Conservation (phyloP, 2,888 invertebrate species). For the Apoda limacodes region DNA sequence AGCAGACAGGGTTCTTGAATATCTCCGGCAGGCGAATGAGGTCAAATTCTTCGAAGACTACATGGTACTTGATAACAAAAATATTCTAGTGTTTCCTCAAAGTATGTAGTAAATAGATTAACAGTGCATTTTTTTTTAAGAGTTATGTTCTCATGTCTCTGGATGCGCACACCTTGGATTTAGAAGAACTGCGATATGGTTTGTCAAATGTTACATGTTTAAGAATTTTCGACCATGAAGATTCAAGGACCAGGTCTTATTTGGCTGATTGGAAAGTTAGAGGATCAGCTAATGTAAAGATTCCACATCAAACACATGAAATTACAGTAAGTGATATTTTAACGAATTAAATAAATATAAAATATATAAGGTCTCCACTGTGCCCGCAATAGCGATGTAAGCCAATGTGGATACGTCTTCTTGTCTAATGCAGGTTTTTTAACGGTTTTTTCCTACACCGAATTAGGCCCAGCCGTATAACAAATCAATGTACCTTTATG, state of each 20-base stretch:
- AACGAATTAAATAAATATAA: no score
- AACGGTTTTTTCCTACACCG: no score
- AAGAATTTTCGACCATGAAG: constrained; percentile 72
- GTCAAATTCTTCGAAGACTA: constrained; percentile 88
- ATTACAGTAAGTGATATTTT: background rate
- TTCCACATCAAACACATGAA: background rate
- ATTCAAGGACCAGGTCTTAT: constrained; percentile 56
- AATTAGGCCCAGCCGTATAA: no score
- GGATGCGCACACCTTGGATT: constrained; percentile 77
- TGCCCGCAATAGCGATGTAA: no score
- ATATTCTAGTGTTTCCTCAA: background rate
- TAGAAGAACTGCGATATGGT: constrained; percentile 70
- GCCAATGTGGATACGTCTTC: no score
- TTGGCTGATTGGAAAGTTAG: constrained; percentile 57
- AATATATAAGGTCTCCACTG: no score
- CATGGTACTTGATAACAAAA: constrained; percentile 56
- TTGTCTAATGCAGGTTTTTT: no score
- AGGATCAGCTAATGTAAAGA: constrained; percentile 5
- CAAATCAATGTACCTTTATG: no score
- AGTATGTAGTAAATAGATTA: no score
- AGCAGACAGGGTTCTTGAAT: constrained; percentile 72
- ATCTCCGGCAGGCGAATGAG: constrained; percentile 83
- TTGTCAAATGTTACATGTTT: constrained; percentile 78
- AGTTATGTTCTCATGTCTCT: constrained; percentile 57
- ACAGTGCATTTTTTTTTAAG: no score